Base-by-base conservation (phyloP, 2,113 vertebrate species). In the Sclerurus mexicanus region DNA sequence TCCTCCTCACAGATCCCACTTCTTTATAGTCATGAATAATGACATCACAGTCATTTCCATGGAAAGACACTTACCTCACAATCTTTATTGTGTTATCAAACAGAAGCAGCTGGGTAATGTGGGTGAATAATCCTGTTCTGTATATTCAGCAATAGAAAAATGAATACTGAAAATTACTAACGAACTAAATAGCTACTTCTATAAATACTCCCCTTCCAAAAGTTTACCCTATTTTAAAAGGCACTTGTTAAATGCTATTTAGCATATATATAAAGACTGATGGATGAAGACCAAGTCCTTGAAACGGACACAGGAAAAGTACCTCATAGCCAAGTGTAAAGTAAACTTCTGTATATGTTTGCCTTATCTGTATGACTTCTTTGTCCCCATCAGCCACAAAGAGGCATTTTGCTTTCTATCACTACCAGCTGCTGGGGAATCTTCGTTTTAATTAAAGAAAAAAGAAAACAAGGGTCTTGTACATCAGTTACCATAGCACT, bases 181-280 rank as follows among this genome's bases (percentile, higher is more conserved):
- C 81, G 86, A 95, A 96, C 90, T 84, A 89, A 96, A 97, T 97
- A 96, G 95, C 95, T 96, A n/a, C 79, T 96, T 96, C 96, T 96
- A 96, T 96, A 96, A 96, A 97, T 96, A 96, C 35, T 67, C 37
- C 14, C 85, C 74, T 93, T 93, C 81, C 85, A 92, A 68, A 95
- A 94, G 95, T 95, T 94, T 88, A 64, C 87, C 85, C 95, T 95
- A 91, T 95, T 97, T 96, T 86, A 96, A 97, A 96, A 93, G 79
- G 68, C 64, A 91, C 72, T 97, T 96, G 90, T 95, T 96, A 96
- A 97, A 90, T 31, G 24, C 82, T 84, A 42, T 94, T 96, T 96
- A 78, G 85, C 90, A 50, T 85, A 81, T 74, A 94, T 88, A 60
- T 93, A 96, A 93, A 95, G 83, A 31, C 83, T 90, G 79, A 60